These are phyloP conservation scores for Eulemur macaco DNA, from an alignment of 2,113 vertebrate species.

Conservation along the genomic window DNA sequence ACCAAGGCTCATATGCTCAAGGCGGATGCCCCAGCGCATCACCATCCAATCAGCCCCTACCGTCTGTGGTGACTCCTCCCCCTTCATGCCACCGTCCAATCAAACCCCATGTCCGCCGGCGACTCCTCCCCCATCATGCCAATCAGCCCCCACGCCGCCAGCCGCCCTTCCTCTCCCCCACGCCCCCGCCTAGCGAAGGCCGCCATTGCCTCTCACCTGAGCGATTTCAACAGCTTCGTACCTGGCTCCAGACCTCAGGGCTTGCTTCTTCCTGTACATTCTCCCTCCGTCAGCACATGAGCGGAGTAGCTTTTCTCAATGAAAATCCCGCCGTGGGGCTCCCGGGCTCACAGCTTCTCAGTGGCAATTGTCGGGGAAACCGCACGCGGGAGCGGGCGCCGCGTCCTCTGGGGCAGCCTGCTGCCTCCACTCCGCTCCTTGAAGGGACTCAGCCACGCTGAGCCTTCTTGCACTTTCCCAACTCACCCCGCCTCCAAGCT, in stretches of 20 bases:
- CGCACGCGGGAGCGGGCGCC: rapidly evolving
- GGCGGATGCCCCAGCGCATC: background rate
- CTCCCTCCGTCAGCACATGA: background rate
- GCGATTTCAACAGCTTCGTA: background rate
- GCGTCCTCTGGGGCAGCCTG: background rate
- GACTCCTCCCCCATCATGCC: background rate
- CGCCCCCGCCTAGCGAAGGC: background rate
- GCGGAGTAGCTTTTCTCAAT: background rate
- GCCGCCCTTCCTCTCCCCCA: background rate
- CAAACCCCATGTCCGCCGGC: background rate
- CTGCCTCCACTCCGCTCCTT: background rate
- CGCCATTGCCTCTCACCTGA: no score
- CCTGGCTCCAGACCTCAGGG: background rate
- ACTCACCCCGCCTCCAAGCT: background rate
- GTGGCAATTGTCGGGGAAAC: background rate
- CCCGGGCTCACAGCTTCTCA: background rate
- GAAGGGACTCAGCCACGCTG: background rate
- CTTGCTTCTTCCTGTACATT: background rate
- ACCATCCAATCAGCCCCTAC: background rate
- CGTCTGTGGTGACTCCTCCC: background rate
- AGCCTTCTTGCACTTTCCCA: background rate
- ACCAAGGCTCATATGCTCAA: background rate
- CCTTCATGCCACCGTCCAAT: background rate
- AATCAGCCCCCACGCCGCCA: no score
- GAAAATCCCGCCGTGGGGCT: no score